phyloP scores from a whole-genome alignment of 2,888 invertebrate genomes.

The Synergus japonicus region DNA sequence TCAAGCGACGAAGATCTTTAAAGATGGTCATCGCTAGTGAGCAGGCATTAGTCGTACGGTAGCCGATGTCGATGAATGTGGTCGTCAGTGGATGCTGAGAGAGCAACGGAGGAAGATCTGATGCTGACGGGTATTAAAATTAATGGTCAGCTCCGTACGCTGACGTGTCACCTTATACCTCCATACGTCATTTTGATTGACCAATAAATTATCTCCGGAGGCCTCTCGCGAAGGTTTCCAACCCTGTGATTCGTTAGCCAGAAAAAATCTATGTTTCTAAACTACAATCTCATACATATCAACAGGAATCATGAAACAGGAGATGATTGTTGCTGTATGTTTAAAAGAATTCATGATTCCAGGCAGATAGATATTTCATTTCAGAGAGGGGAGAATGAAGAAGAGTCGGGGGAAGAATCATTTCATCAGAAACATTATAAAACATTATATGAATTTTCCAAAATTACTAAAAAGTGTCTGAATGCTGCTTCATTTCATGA shows the following conservation, averaged over 20 bases:
- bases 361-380: neutral
- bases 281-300: constrained; percentile 4
- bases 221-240: constrained; percentile 55
- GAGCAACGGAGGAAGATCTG: constrained; percentile 63
- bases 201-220: constrained; percentile 74
- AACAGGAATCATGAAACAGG: constrained; percentile 6
- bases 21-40: constrained; percentile 55
- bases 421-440: too few species aligned
- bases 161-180: constrained; percentile 77
- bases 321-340: constrained; percentile 2
- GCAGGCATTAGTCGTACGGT: constrained; percentile 59
- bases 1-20: constrained; percentile 1
- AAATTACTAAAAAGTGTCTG: too few species aligned
- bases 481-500: too few species aligned
- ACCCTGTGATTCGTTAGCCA: constrained; percentile 52
- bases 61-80: constrained; percentile 58
- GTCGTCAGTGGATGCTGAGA: constrained; percentile 49
- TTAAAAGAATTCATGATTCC: neutral
- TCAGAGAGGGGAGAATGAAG: too few species aligned
- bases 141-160: constrained; percentile 74
- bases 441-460: too few species aligned
- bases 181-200: constrained; percentile 76
- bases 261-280: constrained; percentile 48
- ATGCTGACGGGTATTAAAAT: constrained; percentile 74
- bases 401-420: too few species aligned